Conservation (phyloP, 1,140 invertebrate genomes). For the Bombyx mandarina region DNA sequence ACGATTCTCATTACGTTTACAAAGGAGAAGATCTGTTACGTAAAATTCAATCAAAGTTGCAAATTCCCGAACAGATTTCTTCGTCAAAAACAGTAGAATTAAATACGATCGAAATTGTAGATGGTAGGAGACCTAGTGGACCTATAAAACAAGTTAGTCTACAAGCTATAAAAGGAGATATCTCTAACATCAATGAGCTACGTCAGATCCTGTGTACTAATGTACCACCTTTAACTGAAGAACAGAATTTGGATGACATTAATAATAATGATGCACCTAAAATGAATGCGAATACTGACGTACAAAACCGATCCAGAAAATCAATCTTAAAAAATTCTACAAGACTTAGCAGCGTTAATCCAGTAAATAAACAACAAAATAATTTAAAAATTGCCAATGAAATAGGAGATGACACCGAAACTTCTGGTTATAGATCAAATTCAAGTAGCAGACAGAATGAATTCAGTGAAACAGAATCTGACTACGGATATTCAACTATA, state of each 20-base stretch:
- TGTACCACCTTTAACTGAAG: conserved; percentile 18
- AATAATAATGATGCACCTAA: conserved; percentile 7
- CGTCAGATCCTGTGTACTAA: conserved; percentile 3
- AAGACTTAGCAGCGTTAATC: conserved; percentile 29
- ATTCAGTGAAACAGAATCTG: conserved; percentile 71
- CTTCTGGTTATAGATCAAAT: conserved; percentile 73
- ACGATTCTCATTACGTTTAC: conserved; percentile 30
- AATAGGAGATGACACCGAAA: conserved; percentile 69
- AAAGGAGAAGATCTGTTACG: conserved; percentile 33
- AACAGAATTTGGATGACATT: conserved; percentile 11
- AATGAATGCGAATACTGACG: conserved; percentile 14
- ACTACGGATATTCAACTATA: conserved; percentile 71
- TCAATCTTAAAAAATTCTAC: conserved; percentile 52
- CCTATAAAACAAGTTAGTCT: conserved; percentile 28
- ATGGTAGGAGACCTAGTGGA: conserved; percentile 31
- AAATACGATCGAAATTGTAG: conserved; percentile 6
- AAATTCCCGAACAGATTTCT: background rate
- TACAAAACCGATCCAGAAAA: conserved; percentile 31
- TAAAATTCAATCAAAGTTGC: conserved; percentile 32
- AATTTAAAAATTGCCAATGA: conserved; percentile 26
- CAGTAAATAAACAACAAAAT: conserved; percentile 19
- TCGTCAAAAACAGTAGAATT: conserved; percentile 3
- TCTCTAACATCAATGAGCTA: conserved; percentile 26
- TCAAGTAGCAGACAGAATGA: conserved; percentile 60
- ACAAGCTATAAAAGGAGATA: conserved; percentile 24